Evolutionary conservation across 1,140 invertebrate species (phyloP), one percentile per base, ranked within the genome.

Genomic region (Lepidostoma basale): DNA sequence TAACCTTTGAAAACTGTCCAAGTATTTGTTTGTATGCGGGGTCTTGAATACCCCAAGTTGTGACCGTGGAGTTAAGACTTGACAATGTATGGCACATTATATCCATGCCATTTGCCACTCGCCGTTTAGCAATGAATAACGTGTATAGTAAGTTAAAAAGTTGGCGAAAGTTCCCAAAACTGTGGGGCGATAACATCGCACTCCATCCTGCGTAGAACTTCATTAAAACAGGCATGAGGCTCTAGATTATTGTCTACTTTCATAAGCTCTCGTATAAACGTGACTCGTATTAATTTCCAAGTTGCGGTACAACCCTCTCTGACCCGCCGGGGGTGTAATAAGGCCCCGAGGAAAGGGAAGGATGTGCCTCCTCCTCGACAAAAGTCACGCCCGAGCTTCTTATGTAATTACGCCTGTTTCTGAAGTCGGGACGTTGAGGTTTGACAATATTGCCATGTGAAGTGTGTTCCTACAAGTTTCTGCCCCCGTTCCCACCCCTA

Each of bases 181-280:
- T n/a, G 16, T 40, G 20, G 26, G 26, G 52, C 30, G 52, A 56
- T 56, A 20, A 18, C 23, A 56, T 39, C 30, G 28, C 52, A 56
- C 52, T 56, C 28, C 52, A 56, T 56, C 26, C 8, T 36, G 28
- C 18, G 30, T 20, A 56, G 52, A 54, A 54, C 49, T 56, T 56
- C 26, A 56, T 56, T 56, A 56, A 56, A 54, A 16, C 26, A 54
- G 14, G 18, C 52, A 56, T 36, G 52, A 30, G n/a, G 26, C 26
- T 54, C 25, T 54, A 54, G 49, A 54, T 54, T 56, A 56, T 56
- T 56, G 52, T 56, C 52, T 56, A 18, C 52, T 56, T 56, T 39
- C 52, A 56, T 56, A 56, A 56, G 52, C 52, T 30, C 14, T 56
- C 30, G 16, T 56, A 33, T 36, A 18, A 18, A 56, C 52, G 52